These are phyloP conservation scores for Noctilio leporinus DNA, from an alignment of 2,113 vertebrate species.

Conservation along the genomic window DNA sequence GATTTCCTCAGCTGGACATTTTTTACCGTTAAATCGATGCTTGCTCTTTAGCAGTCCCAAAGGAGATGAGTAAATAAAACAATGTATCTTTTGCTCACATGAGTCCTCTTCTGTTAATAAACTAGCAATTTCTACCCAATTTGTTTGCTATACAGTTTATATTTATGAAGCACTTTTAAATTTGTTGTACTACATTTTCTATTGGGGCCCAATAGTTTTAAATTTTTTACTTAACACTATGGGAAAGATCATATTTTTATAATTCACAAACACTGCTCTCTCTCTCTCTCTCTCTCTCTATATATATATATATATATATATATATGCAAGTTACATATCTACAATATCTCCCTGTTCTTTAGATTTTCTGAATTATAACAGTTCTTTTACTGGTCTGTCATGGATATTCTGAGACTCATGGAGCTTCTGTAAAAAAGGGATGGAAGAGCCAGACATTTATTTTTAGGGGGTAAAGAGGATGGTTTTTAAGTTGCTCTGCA, in stretches of 20 bases:
- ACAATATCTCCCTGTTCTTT: neutral
- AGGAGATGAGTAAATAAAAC: neutral
- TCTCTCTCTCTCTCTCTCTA: too few species aligned
- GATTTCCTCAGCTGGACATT: neutral
- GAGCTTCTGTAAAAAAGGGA: neutral
- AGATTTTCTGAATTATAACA: neutral
- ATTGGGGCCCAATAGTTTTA: neutral
- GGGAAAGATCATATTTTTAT: neutral
- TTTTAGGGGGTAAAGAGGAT: neutral
- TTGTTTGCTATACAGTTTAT: neutral
- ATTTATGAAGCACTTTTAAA: conserved; percentile 6
- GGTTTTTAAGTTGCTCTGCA: neutral
- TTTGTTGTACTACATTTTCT: conserved; percentile 17
- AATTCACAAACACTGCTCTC: neutral
- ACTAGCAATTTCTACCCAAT: neutral
- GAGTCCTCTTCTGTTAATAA: neutral
- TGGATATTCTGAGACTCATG: neutral
- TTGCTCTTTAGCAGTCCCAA: neutral
- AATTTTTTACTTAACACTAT: neutral
- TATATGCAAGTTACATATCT: neutral
- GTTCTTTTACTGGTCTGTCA: neutral
- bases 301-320: too few species aligned
- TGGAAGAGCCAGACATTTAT: neutral
- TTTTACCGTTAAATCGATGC: conserved; percentile 22
- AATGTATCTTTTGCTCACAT: neutral